phyloP scores from a whole-genome alignment of 2,888 invertebrate species.

The Ischnura elegans region DNA sequence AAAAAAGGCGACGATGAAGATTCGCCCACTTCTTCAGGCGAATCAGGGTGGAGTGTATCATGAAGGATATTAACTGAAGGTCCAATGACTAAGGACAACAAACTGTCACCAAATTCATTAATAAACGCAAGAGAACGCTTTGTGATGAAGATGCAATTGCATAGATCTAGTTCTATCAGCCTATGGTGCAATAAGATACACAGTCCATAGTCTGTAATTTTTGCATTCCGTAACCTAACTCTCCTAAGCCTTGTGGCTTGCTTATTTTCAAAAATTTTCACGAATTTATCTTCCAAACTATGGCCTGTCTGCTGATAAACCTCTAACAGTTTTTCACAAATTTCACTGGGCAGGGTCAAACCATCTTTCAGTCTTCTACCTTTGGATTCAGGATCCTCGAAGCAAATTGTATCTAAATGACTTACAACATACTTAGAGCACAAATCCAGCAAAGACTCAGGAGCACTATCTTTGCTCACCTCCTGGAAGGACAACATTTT shows the following conservation, averaged over 20 bases:
- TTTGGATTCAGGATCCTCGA: constrained; percentile 77
- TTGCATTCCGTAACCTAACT: constrained; percentile 85
- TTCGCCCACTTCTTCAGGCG: constrained; percentile 70
- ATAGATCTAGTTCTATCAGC: constrained; percentile 86
- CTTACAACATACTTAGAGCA: constrained; percentile 83
- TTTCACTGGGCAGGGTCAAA: constrained; percentile 84
- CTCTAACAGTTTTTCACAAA: constrained; percentile 85
- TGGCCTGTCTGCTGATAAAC: constrained; percentile 80
- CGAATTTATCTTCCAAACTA: constrained; percentile 84
- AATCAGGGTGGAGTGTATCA: constrained; percentile 75
- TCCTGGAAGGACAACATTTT: constrained; percentile 71
- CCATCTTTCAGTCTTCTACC: constrained; percentile 82
- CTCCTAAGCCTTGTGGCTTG: constrained; percentile 84
- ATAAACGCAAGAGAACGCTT: constrained; percentile 83
- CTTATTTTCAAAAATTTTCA: constrained; percentile 86
- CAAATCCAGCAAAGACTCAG: constrained; percentile 83
- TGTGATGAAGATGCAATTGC: constrained; percentile 86
- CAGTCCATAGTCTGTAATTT: constrained; percentile 86
- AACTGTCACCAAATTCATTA: constrained; percentile 84
- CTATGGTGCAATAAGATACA: constrained; percentile 86
- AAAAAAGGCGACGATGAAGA: constrained; percentile 70
- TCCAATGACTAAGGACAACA: constrained; percentile 86
- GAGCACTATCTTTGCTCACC: constrained; percentile 75
- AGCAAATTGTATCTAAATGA: constrained; percentile 83
- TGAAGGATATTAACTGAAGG: constrained; percentile 83